Evolutionary conservation across 2,797 vertebrate genomes (phyloP).

Genomic region (Acanthornis magna): DNA sequence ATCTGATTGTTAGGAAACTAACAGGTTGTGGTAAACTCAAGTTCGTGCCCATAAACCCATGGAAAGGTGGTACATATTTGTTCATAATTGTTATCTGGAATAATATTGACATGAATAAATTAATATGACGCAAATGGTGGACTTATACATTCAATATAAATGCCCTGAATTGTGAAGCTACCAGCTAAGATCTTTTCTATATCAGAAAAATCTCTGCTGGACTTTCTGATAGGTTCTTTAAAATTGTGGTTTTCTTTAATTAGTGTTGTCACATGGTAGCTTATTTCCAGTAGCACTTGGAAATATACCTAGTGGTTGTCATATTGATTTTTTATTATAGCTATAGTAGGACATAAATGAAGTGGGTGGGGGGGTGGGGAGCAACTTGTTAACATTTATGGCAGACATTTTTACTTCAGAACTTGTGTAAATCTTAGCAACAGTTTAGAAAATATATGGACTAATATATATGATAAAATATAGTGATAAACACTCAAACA

Average conservation of each 20-base stretch:
- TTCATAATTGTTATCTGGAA: neutral
- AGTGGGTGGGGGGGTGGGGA: fast-evolving
- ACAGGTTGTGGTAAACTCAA: neutral
- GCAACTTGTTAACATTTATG: neutral
- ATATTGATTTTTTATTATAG: neutral
- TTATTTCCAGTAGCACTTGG: neutral
- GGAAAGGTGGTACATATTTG: neutral
- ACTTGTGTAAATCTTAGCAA: neutral
- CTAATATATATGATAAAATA: neutral
- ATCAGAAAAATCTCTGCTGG: neutral
- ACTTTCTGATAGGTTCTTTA: neutral
- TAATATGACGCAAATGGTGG: neutral
- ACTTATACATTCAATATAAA: neutral
- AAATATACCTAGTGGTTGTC: neutral
- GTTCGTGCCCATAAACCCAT: neutral
- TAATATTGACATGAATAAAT: neutral
- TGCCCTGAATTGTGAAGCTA: neutral
- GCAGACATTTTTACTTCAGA: neutral
- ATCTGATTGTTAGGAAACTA: neutral
- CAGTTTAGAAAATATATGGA: neutral
- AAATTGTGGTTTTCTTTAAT: neutral
- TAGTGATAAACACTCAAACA: neutral
- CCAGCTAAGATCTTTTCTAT: neutral
- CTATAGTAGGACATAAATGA: neutral
- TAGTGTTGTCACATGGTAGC: neutral